Evolutionary conservation across 1,140 invertebrate species (phyloP).

Genomic region (Stegodyphus dumicola): DNA sequence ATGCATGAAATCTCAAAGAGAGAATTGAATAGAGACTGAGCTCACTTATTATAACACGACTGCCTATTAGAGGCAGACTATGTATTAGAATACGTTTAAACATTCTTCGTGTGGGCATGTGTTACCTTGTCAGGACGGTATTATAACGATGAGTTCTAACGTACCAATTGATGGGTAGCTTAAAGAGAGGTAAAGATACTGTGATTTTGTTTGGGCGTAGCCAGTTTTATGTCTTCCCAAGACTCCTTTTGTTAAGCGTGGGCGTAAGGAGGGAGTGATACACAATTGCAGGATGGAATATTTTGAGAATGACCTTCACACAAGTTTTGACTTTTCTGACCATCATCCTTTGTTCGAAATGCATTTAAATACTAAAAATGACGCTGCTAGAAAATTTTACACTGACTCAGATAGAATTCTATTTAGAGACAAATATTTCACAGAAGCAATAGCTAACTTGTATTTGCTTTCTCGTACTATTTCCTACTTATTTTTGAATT

Average conservation of each 20-base stretch:
- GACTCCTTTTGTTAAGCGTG: constrained; percentile 4
- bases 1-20: background rate
- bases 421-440: too few species aligned
- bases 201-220: constrained; percentile 40
- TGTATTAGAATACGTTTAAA: background rate
- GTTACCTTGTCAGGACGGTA: constrained; percentile 1
- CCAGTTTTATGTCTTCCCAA: background rate
- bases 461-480: too few species aligned
- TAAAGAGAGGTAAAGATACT: background rate
- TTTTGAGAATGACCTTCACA: background rate
- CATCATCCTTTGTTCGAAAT: background rate
- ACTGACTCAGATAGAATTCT: too few species aligned
- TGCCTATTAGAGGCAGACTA: background rate
- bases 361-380: too few species aligned
- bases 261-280: constrained; percentile 12
- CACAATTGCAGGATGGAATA: constrained; percentile 21
- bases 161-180: constrained; percentile 8
- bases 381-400: too few species aligned
- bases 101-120: constrained; percentile 23
- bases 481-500: too few species aligned
- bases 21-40: background rate
- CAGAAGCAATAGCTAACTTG: too few species aligned
- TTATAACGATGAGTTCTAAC: constrained; percentile 19
- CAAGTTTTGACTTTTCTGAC: background rate
- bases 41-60: constrained; percentile 10